Conservation (phyloP, 2,888 invertebrate genomes). For the Loripinus fragilis region DNA sequence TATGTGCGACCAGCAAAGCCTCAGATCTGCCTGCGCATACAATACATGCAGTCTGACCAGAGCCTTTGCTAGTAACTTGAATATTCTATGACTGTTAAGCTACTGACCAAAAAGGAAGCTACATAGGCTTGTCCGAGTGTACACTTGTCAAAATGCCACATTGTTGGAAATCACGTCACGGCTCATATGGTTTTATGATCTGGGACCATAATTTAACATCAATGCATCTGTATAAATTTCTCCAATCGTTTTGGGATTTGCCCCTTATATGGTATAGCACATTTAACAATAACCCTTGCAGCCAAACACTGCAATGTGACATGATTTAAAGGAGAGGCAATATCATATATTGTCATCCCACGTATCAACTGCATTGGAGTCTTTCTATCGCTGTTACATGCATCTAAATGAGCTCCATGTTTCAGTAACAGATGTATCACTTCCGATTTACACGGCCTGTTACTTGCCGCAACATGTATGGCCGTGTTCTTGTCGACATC, state of each 20-base stretch:
- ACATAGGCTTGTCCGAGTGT: too few relatives aligned
- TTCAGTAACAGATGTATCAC: conserved; percentile 90
- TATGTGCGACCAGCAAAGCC: too few relatives aligned
- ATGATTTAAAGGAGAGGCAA: conserved; percentile 79
- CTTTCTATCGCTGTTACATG: conserved; percentile 82
- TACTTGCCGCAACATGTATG: conserved; percentile 91
- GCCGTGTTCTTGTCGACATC: conserved; percentile 95
- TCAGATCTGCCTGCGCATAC: too few relatives aligned
- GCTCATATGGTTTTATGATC: too few relatives aligned
- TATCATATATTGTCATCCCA: conserved; percentile 74
- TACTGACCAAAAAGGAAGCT: too few relatives aligned
- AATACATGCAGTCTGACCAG: too few relatives aligned
- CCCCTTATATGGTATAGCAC: conserved; percentile 84
- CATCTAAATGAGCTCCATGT: conserved; percentile 93
- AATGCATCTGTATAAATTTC: conserved; percentile 81
- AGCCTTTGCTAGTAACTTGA: too few relatives aligned
- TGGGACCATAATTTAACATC: too few relatives aligned
- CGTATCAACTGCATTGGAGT: conserved; percentile 79
- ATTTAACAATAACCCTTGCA: conserved; percentile 87
- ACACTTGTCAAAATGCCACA: too few relatives aligned
- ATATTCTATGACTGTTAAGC: too few relatives aligned
- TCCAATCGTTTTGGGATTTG: conserved; percentile 78
- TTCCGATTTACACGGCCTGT: conserved; percentile 89
- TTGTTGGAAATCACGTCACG: too few relatives aligned
- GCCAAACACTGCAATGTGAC: conserved; percentile 81